Evolutionary conservation across 1,140 invertebrate species (phyloP), one percentile per base, ranked within the genome.

Genomic region (Bactericera cockerelli): DNA sequence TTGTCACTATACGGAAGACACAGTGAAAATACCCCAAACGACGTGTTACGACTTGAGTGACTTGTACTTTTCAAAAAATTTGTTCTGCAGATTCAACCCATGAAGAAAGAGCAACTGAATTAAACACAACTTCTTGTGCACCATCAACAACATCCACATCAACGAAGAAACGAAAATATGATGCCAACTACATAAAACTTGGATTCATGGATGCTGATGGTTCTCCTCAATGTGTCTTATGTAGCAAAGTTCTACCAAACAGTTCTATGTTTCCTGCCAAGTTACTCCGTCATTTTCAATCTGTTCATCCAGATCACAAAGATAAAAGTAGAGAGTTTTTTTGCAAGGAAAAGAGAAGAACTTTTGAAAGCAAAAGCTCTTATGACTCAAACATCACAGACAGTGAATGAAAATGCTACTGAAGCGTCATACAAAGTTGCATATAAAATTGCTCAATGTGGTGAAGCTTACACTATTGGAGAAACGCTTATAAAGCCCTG

Each of bases 121-220:
- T 16, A 36, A 36, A 36, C 10, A 36, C 33, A 36, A 16, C 33
- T 36, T 36, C 33, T 10, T 36, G 33, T 36, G 33, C 33, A 36
- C 33, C 10, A 36, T 36, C 33, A 36, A 36, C 33, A 36, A 11
- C 33, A 36, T 11, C 10, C 33, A 36, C 16, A 16, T 36, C 10
- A 36, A 36, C 33, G 16, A 36, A 36, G 10, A 36, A 10, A 16
- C 16, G 33, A 36, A 36, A 10, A 10, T 10, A 16, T 11, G 16
- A 36, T 36, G 16, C 16, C 10, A 36, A 36, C 33, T 36, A 36
- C 33, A 36, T 36, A 36, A 36, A 10, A 11, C 16, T 36, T 36
- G 56, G 56, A 38, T 58, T 58, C 57, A 49, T 58, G 26, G 57
- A 58, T 38, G 26, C 57, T 38, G 57, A 58, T 58, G 36, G 57